Conservation (phyloP, 2,797 vertebrate species). For the Lycodopsis pacificus region DNA sequence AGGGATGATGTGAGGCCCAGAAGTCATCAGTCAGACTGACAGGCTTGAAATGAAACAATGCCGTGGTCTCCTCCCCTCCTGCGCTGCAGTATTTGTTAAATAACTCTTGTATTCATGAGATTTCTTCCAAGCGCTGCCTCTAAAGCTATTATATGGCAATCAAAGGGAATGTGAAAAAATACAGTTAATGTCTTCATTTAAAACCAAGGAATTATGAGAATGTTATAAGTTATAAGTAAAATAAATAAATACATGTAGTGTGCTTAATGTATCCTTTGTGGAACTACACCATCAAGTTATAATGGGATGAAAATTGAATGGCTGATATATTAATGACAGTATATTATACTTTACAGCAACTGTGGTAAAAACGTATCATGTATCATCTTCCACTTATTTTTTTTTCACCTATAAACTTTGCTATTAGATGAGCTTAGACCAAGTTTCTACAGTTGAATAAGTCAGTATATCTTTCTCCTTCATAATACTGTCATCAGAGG, state of each 20-base stretch:
- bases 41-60: slow-evolving; percentile 80
- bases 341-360: slow-evolving; percentile 31
- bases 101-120: slow-evolving; percentile 73
- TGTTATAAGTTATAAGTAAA: slow-evolving; percentile 11
- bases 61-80: slow-evolving; percentile 68
- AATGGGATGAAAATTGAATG: slow-evolving; percentile 43
- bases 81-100: slow-evolving; percentile 76
- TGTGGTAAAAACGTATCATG: slow-evolving; percentile 32
- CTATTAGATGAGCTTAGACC: slow-evolving; percentile 32
- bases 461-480: slow-evolving; percentile 52
- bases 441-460: slow-evolving; percentile 35
- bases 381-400: slow-evolving; percentile 11
- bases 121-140: slow-evolving; percentile 51
- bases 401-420: slow-evolving; percentile 29
- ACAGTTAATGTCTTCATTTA: slow-evolving; percentile 60
- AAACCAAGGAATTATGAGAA: slow-evolving; percentile 1
- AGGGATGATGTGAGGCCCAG: slow-evolving; percentile 68
- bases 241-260: slow-evolving; percentile 30
- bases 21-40: slow-evolving; percentile 81
- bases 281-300: slow-evolving; percentile 22
- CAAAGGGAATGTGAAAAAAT: slow-evolving; percentile 66
- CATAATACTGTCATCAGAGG: slow-evolving; percentile 65
- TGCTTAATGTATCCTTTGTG: slow-evolving; percentile 34
- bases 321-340: slow-evolving; percentile 30
- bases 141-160: slow-evolving; percentile 62